A percentile compares a stretch with the other conserved stretches of the same genome.
Conservation (phyloP, 2,797 vertebrate species). For the Clarias pachynema region DNA sequence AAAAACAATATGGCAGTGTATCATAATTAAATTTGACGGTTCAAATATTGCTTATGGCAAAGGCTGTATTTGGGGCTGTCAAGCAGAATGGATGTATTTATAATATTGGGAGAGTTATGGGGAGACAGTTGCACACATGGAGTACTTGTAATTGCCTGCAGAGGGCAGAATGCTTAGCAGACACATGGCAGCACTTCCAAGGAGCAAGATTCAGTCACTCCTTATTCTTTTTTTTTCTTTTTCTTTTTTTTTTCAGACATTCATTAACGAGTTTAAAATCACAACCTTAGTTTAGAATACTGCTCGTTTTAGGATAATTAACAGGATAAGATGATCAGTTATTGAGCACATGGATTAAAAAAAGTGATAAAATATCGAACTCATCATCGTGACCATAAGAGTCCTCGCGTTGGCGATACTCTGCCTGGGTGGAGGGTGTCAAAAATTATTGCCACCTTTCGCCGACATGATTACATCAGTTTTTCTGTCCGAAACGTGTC, state of each 20-base stretch:
- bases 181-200: neutral
- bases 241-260: neutral
- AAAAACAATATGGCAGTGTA: neutral
- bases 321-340: neutral
- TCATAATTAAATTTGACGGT: conserved; percentile 14
- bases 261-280: neutral
- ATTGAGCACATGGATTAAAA: neutral
- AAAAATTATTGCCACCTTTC: conserved; percentile 25
- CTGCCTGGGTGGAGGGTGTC: conserved; percentile 37
- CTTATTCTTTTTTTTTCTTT: no score
- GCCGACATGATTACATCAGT: conserved; percentile 44
- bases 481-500: conserved; percentile 53
- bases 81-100: neutral
- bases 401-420: neutral
- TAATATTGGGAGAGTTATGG: neutral
- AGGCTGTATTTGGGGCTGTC: neutral
- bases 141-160: conserved; percentile 22
- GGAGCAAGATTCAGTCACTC: neutral
- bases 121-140: neutral
- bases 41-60: conserved; percentile 1
- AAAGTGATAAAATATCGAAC: neutral
- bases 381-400: no score
- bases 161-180: conserved; percentile 22
- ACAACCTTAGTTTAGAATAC: neutral
- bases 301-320: neutral